These are phyloP conservation scores for Cochlearius cochlearius DNA, from an alignment of 2,113 vertebrate genomes.

Conservation along the genomic window DNA sequence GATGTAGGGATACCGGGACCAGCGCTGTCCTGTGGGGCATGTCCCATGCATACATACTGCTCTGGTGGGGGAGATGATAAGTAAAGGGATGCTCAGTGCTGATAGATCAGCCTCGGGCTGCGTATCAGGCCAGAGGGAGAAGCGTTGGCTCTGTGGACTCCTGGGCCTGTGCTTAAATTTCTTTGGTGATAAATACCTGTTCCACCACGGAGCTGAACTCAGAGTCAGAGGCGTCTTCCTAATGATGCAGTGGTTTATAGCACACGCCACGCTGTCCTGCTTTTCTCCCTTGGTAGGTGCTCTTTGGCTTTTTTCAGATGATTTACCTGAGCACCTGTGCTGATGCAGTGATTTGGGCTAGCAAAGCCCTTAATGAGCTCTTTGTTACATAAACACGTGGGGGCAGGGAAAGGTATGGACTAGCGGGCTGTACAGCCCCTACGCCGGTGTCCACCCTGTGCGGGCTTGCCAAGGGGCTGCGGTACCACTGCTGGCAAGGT, in stretches of 20 bases:
- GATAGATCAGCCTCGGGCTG: not conserved
- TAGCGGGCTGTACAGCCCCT: fast-evolving
- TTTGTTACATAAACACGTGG: not conserved
- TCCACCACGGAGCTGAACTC: not conserved
- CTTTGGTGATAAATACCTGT: not conserved
- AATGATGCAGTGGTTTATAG: not conserved
- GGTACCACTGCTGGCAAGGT: not conserved
- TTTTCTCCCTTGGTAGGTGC: not conserved
- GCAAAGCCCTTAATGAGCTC: not conserved
- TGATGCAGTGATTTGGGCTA: not conserved
- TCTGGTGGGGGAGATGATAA: not conserved
- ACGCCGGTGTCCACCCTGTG: fast-evolving
- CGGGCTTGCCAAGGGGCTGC: not conserved
- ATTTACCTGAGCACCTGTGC: not conserved
- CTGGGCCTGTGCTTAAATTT: not conserved
- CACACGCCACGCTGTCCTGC: not conserved
- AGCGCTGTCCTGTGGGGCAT: fast-evolving
- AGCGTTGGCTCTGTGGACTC: not conserved
- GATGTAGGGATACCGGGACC: not conserved
- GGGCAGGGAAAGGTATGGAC: not conserved
- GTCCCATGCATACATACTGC: not conserved
- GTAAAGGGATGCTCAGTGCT: not conserved
- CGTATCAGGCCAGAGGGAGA: not conserved
- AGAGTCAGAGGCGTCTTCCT: not conserved
- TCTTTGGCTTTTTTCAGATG: not conserved